Evolutionary conservation across 2,797 vertebrate species (phyloP).

Genomic region (Vireo griseus): DNA sequence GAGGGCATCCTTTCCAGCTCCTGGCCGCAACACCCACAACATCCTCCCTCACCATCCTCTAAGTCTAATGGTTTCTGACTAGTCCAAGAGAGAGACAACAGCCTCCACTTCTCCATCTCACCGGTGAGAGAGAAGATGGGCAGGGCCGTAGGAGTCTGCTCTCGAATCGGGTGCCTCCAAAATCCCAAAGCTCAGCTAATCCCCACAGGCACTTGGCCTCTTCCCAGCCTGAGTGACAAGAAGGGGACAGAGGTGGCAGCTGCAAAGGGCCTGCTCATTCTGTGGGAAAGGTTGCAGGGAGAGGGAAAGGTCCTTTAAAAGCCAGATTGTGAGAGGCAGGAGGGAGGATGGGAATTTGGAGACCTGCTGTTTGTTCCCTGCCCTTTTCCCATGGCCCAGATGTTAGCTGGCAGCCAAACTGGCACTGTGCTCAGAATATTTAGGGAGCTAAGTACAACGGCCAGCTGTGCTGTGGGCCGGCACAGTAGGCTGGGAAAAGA

Average conservation of each 20-base stretch:
- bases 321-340: neutral
- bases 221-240: neutral
- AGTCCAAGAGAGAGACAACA: neutral
- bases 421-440: neutral
- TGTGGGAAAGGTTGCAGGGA: slow-evolving; percentile 8
- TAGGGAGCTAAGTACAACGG: neutral
- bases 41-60: neutral
- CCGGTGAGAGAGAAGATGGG: neutral
- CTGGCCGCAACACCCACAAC: neutral
- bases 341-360: neutral
- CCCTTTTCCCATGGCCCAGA: slow-evolving; percentile 38
- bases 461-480: neutral
- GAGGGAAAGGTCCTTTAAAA: neutral
- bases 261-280: neutral
- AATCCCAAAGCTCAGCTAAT: neutral
- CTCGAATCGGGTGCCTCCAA: neutral
- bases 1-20: neutral
- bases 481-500: neutral
- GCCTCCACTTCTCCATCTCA: neutral
- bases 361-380: neutral
- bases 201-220: neutral
- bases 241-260: neutral
- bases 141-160: neutral
- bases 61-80: neutral
- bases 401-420: neutral